phyloP scores from a whole-genome alignment of 2,797 vertebrate genomes.

The Scarus forsteni region DNA sequence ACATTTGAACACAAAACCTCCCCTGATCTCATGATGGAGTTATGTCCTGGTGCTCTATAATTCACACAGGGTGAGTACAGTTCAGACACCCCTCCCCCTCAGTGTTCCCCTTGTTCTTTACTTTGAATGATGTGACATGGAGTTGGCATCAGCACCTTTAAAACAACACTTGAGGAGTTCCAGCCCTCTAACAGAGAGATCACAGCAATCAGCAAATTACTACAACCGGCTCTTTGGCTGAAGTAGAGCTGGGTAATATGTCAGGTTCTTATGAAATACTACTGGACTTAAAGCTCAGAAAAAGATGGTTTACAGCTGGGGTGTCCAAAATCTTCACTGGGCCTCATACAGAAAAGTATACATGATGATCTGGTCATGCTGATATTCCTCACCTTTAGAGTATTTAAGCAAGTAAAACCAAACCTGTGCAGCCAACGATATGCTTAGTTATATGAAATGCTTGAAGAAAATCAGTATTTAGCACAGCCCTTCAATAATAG shows the following conservation, averaged over 20 bases:
- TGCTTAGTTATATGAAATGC: too few relatives aligned
- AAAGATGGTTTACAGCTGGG: too few relatives aligned
- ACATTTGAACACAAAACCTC: slow-evolving; percentile 40
- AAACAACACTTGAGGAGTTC: slow-evolving; percentile 48
- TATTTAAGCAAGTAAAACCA: too few relatives aligned
- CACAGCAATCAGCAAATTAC: slow-evolving; percentile 53
- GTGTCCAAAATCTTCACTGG: too few relatives aligned
- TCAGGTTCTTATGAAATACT: too few relatives aligned
- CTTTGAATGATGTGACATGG: slow-evolving; percentile 40
- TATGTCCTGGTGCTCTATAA: slow-evolving; percentile 62
- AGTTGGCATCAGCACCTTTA: slow-evolving; percentile 45
- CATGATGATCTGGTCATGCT: too few relatives aligned
- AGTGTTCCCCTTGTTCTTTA: slow-evolving; percentile 25
- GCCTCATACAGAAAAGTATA: too few relatives aligned
- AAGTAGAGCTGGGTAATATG: slow-evolving; percentile 9
- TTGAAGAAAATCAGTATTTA: too few relatives aligned
- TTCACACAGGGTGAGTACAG: slow-evolving; percentile 50
- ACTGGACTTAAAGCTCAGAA: too few relatives aligned
- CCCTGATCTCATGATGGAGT: slow-evolving; percentile 62
- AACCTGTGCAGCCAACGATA: too few relatives aligned
- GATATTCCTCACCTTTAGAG: too few relatives aligned
- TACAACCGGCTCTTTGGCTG: slow-evolving; percentile 21
- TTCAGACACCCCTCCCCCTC: slow-evolving; percentile 54
- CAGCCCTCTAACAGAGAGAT: slow-evolving; percentile 36
- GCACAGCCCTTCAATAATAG: too few relatives aligned